A percentile compares a stretch with the other conserved stretches of the same genome.
Evolutionary conservation across 2,888 invertebrate species (phyloP).

Genomic region (Maniola hyperantus): DNA sequence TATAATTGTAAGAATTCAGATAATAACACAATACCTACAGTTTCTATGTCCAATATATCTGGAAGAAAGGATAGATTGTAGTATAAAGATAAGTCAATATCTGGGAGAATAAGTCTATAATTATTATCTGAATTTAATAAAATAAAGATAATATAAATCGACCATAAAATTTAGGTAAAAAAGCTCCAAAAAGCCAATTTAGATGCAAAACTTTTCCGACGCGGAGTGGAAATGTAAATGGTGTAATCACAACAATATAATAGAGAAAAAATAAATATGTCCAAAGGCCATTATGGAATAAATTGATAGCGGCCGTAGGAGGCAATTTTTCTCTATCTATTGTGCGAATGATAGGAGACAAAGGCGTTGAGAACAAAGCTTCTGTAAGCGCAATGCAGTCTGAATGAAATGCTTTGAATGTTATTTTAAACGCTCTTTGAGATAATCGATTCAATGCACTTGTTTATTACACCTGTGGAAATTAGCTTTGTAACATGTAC

Average conservation of each 20-base stretch:
- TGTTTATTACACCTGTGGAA: constrained; percentile 26
- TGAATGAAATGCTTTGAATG: constrained; percentile 41
- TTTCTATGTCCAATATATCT: too few species aligned
- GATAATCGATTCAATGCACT: constrained; percentile 36
- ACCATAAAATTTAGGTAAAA: neutral
- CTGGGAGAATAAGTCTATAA: too few species aligned
- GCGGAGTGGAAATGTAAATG: constrained; percentile 5
- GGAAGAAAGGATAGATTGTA: too few species aligned
- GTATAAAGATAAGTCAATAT: too few species aligned
- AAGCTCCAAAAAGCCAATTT: neutral
- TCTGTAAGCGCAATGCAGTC: constrained; percentile 52
- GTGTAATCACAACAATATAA: constrained; percentile 23
- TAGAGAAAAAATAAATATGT: constrained; percentile 29
- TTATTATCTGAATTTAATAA: too few species aligned
- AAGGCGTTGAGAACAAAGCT: constrained; percentile 51
- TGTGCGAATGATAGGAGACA: constrained; percentile 51
- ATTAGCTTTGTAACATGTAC: too few species aligned
- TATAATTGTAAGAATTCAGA: too few species aligned
- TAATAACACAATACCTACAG: too few species aligned
- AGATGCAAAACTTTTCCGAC: neutral
- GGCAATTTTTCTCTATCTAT: constrained; percentile 72
- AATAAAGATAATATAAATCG: too few species aligned
- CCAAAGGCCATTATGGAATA: constrained; percentile 59
- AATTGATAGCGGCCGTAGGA: constrained; percentile 64
- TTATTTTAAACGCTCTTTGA: constrained; percentile 38